Conservation (phyloP, 2,113 vertebrate species). For the Hemicordylus capensis region DNA sequence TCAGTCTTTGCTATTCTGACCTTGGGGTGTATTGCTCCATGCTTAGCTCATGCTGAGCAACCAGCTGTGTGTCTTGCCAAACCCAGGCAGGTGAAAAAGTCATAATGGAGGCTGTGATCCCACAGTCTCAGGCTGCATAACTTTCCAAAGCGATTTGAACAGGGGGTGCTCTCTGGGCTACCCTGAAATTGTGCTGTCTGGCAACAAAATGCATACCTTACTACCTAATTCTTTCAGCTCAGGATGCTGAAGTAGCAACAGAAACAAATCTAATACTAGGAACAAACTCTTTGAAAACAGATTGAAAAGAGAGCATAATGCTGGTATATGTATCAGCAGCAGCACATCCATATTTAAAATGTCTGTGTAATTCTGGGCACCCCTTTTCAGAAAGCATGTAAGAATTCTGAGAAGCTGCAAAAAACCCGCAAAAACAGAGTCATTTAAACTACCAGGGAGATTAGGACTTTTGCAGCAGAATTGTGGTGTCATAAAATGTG, state of each 20-base stretch:
- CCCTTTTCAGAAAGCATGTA: background rate
- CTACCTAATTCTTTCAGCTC: too few species aligned
- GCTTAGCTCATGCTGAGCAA: too few species aligned
- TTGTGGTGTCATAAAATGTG: background rate
- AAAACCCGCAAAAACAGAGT: background rate
- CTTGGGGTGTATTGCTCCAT: too few species aligned
- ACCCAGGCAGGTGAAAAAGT: too few species aligned
- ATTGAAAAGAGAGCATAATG: background rate
- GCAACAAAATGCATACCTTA: too few species aligned
- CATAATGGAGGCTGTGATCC: too few species aligned
- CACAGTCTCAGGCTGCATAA: too few species aligned
- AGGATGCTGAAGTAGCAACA: background rate
- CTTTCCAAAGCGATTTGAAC: too few species aligned
- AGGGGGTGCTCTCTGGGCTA: too few species aligned
- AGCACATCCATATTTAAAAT: background rate
- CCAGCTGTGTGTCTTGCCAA: too few species aligned
- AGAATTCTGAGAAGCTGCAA: background rate
- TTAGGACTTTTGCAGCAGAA: background rate
- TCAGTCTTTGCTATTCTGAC: too few species aligned
- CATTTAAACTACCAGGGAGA: background rate
- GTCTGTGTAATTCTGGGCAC: background rate
- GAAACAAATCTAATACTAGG: background rate
- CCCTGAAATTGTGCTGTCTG: too few species aligned
- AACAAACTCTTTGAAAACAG: background rate
- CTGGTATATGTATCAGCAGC: background rate